Evolutionary conservation across 2,888 invertebrate genomes (phyloP).

Genomic region (Lysandra bellargus): DNA sequence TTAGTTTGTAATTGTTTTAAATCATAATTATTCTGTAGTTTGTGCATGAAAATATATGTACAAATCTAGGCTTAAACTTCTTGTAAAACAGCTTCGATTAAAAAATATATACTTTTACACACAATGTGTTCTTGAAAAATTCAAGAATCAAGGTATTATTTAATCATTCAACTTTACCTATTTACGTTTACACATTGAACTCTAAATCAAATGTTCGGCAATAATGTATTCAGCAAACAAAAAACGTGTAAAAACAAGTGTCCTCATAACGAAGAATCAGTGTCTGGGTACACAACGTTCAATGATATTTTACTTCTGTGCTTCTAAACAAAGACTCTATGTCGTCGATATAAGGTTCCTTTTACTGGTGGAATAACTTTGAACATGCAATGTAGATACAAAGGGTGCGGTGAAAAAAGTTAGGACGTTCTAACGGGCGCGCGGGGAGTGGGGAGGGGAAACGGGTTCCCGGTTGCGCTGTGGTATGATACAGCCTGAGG

Average conservation of each 20-base stretch:
- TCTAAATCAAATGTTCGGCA: background rate
- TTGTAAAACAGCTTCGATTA: too few species aligned
- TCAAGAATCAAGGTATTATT: too few species aligned
- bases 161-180: too few species aligned
- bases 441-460: slow-evolving; percentile 67
- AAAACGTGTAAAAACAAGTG: slow-evolving; percentile 50
- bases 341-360: background rate
- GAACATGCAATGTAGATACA: slow-evolving; percentile 51
- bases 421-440: slow-evolving; percentile 76
- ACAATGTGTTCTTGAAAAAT: too few species aligned
- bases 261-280: slow-evolving; percentile 43
- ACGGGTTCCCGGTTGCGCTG: slow-evolving; percentile 66
- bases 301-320: background rate
- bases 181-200: background rate
- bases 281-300: slow-evolving; percentile 44
- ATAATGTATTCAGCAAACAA: background rate
- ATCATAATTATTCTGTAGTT: too few species aligned
- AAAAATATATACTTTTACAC: too few species aligned
- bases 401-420: slow-evolving; percentile 76
- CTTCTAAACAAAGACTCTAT: background rate
- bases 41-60: too few species aligned
- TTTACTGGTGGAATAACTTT: background rate
- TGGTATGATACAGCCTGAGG: slow-evolving; percentile 53
- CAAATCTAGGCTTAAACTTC: too few species aligned
- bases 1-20: too few species aligned